These are phyloP conservation scores for Dasyprocta punctata DNA, from an alignment of 2,113 vertebrate genomes.

Conservation along the genomic window DNA sequence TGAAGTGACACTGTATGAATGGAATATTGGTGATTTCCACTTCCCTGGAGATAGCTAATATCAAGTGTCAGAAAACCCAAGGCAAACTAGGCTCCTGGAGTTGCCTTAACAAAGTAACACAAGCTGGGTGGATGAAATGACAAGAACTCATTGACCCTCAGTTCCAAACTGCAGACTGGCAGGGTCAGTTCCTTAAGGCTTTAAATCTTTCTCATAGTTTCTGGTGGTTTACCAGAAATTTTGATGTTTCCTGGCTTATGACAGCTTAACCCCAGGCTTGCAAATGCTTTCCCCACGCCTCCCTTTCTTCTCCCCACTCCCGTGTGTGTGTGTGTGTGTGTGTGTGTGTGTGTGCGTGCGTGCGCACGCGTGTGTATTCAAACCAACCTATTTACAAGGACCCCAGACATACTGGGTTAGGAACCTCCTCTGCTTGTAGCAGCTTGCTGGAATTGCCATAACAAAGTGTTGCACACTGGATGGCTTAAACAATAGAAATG, in stretches of 20 bases:
- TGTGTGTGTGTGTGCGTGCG: neutral
- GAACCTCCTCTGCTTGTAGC: neutral
- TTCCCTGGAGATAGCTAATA: neutral
- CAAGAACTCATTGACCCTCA: neutral
- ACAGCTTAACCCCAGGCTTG: neutral
- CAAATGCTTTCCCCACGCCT: no score
- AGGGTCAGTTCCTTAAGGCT: neutral
- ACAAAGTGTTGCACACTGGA: neutral
- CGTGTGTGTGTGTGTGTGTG: neutral
- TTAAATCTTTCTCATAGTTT: neutral
- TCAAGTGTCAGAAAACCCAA: neutral
- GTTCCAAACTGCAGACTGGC: neutral
- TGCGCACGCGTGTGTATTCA: neutral
- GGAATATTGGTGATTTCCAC: neutral
- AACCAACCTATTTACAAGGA: neutral
- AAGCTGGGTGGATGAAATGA: neutral
- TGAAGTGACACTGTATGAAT: neutral
- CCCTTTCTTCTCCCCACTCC: neutral
- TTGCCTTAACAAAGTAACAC: neutral
- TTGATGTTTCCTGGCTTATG: neutral
- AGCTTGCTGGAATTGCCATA: neutral
- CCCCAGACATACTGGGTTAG: neutral
- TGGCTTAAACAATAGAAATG: neutral
- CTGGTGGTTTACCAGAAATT: fast-evolving
- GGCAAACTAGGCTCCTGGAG: neutral